A percentile compares a stretch with the other conserved stretches of the same genome.
These are phyloP conservation scores for Mustelus asterias DNA, from an alignment of 2,113 vertebrate species.

Conservation along the genomic window DNA sequence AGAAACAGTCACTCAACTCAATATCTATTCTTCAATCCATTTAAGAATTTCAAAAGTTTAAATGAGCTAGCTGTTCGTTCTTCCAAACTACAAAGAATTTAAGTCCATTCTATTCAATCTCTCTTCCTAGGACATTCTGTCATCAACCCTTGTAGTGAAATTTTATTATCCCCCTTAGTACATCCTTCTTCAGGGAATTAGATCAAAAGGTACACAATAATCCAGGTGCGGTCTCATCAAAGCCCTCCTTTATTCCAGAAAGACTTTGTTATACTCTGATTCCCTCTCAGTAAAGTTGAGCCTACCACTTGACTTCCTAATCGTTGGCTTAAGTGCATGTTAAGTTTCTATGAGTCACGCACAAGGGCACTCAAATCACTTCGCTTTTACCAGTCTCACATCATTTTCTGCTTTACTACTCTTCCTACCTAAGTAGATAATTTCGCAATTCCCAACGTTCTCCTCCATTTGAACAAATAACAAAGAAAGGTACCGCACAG, in stretches of 20 bases:
- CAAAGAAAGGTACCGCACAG: no score
- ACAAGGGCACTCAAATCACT: neutral
- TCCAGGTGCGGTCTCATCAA: neutral
- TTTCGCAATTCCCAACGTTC: neutral
- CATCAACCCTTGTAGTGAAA: neutral
- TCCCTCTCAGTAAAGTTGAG: neutral
- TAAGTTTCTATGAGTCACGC: neutral
- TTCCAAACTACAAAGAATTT: neutral
- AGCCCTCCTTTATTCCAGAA: neutral
- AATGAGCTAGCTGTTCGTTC: neutral
- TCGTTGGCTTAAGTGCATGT: neutral
- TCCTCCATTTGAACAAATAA: no score
- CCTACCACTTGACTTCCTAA: neutral
- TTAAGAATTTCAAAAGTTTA: neutral
- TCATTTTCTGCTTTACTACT: neutral
- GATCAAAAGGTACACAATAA: neutral
- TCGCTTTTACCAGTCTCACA: neutral
- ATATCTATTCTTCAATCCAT: neutral
- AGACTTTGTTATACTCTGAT: neutral
- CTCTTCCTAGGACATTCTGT: neutral
- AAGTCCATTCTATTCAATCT: neutral
- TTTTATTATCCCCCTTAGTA: neutral
- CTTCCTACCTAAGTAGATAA: neutral
- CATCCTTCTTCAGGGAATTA: neutral
- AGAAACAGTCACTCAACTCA: neutral